A percentile compares a stretch with the other conserved stretches of the same genome.
phyloP scores from a whole-genome alignment of 2,797 vertebrate genomes.

The Sebastes flavidus region DNA sequence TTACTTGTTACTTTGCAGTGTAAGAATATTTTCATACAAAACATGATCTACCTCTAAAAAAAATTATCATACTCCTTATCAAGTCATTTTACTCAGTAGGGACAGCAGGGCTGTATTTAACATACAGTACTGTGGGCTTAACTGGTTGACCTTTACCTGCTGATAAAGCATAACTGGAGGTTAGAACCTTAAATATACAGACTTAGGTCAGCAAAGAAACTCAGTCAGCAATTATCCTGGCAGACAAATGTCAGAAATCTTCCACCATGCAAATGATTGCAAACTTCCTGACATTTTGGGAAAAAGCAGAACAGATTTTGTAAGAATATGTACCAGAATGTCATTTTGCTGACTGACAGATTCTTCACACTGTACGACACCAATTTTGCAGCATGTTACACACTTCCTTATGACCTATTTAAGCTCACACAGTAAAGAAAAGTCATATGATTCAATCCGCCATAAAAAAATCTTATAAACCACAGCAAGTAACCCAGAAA shows the following conservation, averaged over 20 bases:
- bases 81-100: too few relatives aligned
- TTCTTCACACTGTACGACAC: background rate
- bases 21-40: too few relatives aligned
- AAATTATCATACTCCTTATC: too few relatives aligned
- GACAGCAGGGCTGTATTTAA: fast-evolving
- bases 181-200: background rate
- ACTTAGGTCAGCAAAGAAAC: background rate
- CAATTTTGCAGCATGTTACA: background rate
- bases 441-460: background rate
- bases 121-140: too few relatives aligned
- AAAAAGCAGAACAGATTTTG: background rate
- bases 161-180: too few relatives aligned
- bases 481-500: background rate
- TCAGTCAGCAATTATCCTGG: background rate
- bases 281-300: background rate
- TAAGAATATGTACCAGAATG: background rate
- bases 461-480: background rate
- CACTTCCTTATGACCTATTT: background rate
- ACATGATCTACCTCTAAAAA: too few relatives aligned
- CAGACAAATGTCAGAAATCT: background rate
- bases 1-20: too few relatives aligned
- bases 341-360: background rate
- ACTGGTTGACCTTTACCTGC: too few relatives aligned
- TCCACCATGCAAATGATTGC: background rate
- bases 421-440: background rate